These are phyloP conservation scores for Drosophila algonquin DNA, from an alignment of 2,888 invertebrate species.

Conservation along the genomic window DNA sequence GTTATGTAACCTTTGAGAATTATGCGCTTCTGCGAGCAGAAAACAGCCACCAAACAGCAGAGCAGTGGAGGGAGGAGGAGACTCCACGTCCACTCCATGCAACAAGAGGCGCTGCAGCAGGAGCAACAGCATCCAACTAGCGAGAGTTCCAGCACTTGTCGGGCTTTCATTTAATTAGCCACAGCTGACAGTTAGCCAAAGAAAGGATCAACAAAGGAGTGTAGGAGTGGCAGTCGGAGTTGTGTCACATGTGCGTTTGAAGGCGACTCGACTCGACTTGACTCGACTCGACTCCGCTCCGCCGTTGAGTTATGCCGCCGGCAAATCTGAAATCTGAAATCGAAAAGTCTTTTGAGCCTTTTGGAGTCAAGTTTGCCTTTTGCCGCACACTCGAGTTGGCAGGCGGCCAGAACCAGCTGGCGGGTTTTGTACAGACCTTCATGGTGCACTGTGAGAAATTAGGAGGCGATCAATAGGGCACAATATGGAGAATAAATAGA, in stretches of 20 bases:
- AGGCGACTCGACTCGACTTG: conserved; percentile 41
- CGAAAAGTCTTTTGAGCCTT: conserved; percentile 15
- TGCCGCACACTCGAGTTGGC: conserved; percentile 50
- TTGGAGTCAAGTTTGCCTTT: conserved; percentile 48
- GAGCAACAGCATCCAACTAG: conserved; percentile 45
- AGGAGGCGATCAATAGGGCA: background rate
- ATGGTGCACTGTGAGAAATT: conserved; percentile 21
- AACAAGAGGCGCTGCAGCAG: conserved; percentile 7
- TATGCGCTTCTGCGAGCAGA: conserved; percentile 61
- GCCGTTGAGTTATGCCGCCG: conserved; percentile 37
- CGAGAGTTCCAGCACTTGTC: conserved; percentile 71
- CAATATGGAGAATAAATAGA: background rate
- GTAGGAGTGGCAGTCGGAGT: conserved; percentile 37
- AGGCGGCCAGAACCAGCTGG: conserved; percentile 54
- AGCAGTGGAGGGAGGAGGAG: conserved; percentile 4
- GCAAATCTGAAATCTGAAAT: conserved; percentile 3
- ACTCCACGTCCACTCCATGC: conserved; percentile 34
- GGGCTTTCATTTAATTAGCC: conserved; percentile 75
- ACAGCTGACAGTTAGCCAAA: conserved; percentile 75
- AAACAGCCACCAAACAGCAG: conserved; percentile 43
- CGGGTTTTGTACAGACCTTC: conserved; percentile 21
- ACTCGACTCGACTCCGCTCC: conserved; percentile 56
- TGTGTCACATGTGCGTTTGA: conserved; percentile 4
- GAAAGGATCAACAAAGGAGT: conserved; percentile 54
- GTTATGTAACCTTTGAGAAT: conserved; percentile 60